A percentile compares a stretch with the other conserved stretches of the same genome.
Evolutionary conservation across 53 echinoderm and acorn worm genomes (phyloP).

Genomic region (Henricia sp.): DNA sequence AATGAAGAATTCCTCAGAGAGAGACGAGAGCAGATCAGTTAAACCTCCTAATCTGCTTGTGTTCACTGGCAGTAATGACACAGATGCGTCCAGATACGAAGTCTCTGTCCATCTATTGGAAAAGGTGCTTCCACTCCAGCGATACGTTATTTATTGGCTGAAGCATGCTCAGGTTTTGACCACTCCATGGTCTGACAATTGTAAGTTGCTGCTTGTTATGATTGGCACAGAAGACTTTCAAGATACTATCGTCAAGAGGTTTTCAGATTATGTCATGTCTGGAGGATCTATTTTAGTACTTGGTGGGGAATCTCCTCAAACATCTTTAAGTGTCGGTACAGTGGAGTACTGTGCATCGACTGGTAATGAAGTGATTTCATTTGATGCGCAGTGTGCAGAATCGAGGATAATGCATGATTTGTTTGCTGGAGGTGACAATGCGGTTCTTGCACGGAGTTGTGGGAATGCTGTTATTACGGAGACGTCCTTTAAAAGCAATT

Average conservation of each 20-base stretch:
- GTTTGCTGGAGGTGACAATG: conserved; percentile 17
- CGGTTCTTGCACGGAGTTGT: conserved; percentile 62
- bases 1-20: not conserved
- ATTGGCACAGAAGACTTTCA: conserved; percentile 34
- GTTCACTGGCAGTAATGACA: conserved; percentile 69
- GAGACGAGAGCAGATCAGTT: not conserved
- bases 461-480: conserved; percentile 69
- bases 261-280: conserved; percentile 64
- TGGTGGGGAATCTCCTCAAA: not conserved
- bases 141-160: conserved; percentile 88
- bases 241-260: conserved; percentile 50
- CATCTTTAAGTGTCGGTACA: conserved; percentile 4
- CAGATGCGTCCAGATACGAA: conserved; percentile 60
- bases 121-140: conserved; percentile 74
- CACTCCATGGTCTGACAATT: conserved; percentile 93
- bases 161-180: conserved; percentile 55
- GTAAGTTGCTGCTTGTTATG: conserved; percentile 73
- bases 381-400: conserved; percentile 47
- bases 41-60: conserved; percentile 93
- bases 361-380: conserved; percentile 28
- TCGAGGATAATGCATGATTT: conserved; percentile 8
- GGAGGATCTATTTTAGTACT: conserved; percentile 84
- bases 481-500: conserved; percentile 34
- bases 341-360: conserved; percentile 31
- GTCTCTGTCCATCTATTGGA: conserved; percentile 58